These are phyloP conservation scores for Hippolais icterina DNA, from an alignment of 2,113 vertebrate species.

Conservation along the genomic window DNA sequence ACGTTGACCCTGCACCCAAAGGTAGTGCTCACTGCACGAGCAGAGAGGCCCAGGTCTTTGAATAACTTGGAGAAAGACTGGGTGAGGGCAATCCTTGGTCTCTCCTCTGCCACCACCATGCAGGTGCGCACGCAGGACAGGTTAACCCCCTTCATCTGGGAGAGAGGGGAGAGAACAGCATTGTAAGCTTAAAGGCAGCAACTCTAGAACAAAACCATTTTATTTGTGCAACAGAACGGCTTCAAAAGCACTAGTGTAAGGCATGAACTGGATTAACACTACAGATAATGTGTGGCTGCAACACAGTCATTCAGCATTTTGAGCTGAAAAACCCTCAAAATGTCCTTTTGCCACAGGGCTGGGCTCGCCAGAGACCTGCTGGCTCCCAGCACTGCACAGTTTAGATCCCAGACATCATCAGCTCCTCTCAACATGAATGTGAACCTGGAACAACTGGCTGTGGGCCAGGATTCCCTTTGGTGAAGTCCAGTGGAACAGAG, in stretches of 20 bases:
- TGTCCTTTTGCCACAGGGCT: neutral
- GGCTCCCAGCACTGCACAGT: neutral
- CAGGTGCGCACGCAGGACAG: constrained; percentile 93
- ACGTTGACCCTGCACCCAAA: constrained; percentile 97
- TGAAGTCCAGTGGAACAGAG: neutral
- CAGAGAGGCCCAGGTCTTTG: constrained; percentile 92
- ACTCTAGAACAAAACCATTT: neutral
- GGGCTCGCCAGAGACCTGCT: neutral
- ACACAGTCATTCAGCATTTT: neutral
- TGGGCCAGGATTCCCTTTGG: neutral
- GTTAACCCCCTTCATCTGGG: constrained; percentile 88
- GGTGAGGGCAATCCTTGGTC: constrained; percentile 86
- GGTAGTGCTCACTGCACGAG: constrained; percentile 94
- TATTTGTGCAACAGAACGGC: neutral
- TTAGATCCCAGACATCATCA: neutral
- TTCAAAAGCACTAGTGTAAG: neutral
- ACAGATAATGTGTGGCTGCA: rapidly evolving
- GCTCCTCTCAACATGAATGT: rapidly evolving
- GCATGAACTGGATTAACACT: neutral
- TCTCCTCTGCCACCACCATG: constrained; percentile 97
- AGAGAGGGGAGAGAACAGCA: neutral
- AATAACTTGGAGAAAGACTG: constrained; percentile 97
- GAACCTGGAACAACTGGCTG: neutral
- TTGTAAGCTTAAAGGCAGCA: neutral
- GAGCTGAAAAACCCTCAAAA: neutral